Base-by-base conservation (phyloP, 2,888 invertebrate species). In the Hecatera dysodea region DNA sequence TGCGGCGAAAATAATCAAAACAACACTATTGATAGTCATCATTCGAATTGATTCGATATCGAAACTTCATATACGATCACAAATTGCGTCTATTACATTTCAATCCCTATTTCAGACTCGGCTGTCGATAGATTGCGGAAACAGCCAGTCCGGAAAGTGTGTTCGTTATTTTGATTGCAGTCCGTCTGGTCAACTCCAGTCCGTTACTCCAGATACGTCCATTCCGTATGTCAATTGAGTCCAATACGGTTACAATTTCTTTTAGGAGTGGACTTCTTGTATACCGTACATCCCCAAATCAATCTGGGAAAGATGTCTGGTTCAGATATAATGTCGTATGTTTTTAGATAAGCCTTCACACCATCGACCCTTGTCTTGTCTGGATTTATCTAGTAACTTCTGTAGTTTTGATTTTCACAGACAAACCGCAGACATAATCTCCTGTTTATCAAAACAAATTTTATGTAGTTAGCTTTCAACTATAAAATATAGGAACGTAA, bases 91-190 rank as follows among this genome's bases (percentile, higher is more conserved):
- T 48, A 39, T 72, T 59, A 55, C 60, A 17, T 48, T 55, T 80
- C 81, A 80, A 87, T 86, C 79, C 75, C 80, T 76, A 48, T 44
- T 56, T n/a, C 78, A 66, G 9, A 7, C 27, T 1, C 36, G 33
- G 48, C 22, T 42, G 52, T 52, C 61, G 46, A 75, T 52, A n/a
- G 46, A 67, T 67, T 61, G 69, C 57, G 77, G 77, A 68, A 62
- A 36, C 71, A 6, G 39, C 6, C 36, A 22, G 42, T 57, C 74
- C 52, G 66, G 52, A 53, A 59, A 46, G 69, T 76, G 70, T 80
- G 86, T 76, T 78, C 73, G 84, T 75, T 71, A 72, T 75, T 79
- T 68, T 70, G 72, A 75, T 75, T 69, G 67, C 68, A 53, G 55
- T 62, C 29, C 56, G 61, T 76, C 81, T 50, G 44, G n/a, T 33